Evolutionary conservation across 2,888 invertebrate genomes (phyloP).

Genomic region (Hololepta plana): DNA sequence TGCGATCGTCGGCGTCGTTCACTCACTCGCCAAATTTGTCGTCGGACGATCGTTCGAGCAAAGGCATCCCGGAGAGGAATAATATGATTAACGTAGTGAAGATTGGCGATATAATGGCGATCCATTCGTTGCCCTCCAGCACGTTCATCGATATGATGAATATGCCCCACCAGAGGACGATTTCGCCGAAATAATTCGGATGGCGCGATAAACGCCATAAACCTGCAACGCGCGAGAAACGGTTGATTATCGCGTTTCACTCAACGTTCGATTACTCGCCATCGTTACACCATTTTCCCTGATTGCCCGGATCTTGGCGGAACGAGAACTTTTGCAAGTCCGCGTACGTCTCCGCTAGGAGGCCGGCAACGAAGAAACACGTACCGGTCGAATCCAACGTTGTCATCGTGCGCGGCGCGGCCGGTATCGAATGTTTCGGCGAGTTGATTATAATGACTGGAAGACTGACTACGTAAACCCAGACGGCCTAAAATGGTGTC

Average conservation of each 20-base stretch:
- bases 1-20: slow-evolving; percentile 2
- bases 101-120: slow-evolving; percentile 69
- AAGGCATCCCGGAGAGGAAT: slow-evolving; percentile 79
- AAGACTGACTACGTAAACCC: slow-evolving; percentile 82
- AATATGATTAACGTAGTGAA: slow-evolving; percentile 76
- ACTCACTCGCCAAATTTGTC: slow-evolving; percentile 73
- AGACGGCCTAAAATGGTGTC: slow-evolving; percentile 49
- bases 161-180: slow-evolving; percentile 86
- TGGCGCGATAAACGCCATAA: slow-evolving; percentile 74
- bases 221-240: too few species aligned
- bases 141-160: slow-evolving; percentile 78
- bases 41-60: slow-evolving; percentile 73
- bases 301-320: slow-evolving; percentile 71
- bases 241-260: too few species aligned
- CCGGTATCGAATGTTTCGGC: slow-evolving; percentile 55
- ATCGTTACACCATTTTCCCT: slow-evolving; percentile 85
- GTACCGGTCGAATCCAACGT: slow-evolving; percentile 74
- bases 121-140: slow-evolving; percentile 69
- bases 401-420: slow-evolving; percentile 71
- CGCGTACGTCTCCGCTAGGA: slow-evolving; percentile 76
- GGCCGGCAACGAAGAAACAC: slow-evolving; percentile 65
- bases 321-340: slow-evolving; percentile 87
- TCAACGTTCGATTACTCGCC: slow-evolving; percentile 30
- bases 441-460: slow-evolving; percentile 86
- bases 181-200: slow-evolving; percentile 91